Base-by-base conservation (phyloP, 2,888 invertebrate genomes). In the Rutpela maculata region DNA sequence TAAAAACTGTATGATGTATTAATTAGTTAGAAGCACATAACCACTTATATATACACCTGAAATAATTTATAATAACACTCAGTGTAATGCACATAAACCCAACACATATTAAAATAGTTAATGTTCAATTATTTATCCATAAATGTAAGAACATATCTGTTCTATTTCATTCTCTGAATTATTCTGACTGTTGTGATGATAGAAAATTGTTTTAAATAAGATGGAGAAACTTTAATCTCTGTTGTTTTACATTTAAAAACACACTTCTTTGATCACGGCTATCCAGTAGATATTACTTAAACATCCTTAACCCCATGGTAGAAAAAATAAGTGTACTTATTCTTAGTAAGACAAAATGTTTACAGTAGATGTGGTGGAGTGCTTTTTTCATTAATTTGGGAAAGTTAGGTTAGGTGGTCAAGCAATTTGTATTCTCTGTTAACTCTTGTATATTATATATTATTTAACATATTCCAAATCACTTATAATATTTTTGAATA, bases 381-480 rank as follows among this genome's bases (percentile, higher is more conserved):
- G 6, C 12, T 50, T n/a, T 15, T 50, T 50, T 50, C 6, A 50
- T 50, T 50, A 5, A n/a, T n/a, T 50, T n/a, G 0, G n/a, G 4
- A 50, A 50, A n/a, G 50, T 50, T 18, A 43, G 38, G 1, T 43
- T 12, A 19, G 43, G 65, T 65, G 65, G 65, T 38, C 65, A 43
- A 38, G 19, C 43, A 63, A 22, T 31, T 19, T 65, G 18, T 43
- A 63, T 17, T 5, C 18, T 38, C 18, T 18, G 18, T 43, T 19
- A 43, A 65, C 18, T 43, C 12, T 12, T 43, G 18, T 35, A 63
- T 63, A 26, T 35, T 35, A 63, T 26, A 35, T 17, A 63, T 63
- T 18, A 18, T 65, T 65, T 43, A 18, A 65, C 65, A 65, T 38
- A 19, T 65, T 43, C 65, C 43, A 65, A 65, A 7, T 63, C 35